Conservation (phyloP, 2,888 invertebrate genomes). For the Phortica okadai region DNA sequence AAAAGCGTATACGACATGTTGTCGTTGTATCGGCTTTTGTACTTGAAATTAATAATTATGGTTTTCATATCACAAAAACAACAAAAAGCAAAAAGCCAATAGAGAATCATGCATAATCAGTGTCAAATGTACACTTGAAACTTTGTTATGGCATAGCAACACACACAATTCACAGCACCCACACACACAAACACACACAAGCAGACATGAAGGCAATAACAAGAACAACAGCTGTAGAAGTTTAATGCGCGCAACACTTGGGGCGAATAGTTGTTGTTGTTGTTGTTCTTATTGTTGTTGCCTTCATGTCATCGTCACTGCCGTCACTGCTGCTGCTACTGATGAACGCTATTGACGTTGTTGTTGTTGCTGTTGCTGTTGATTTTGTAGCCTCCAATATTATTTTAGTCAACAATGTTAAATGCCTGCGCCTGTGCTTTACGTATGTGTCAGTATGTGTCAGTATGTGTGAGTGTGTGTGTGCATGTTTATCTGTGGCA, state of each 20-base stretch:
- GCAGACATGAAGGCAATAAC: neutral
- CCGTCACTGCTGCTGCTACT: too few relatives aligned
- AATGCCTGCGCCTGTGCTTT: conserved; percentile 23
- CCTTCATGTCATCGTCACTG: conserved; percentile 23
- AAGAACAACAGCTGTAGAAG: conserved; percentile 30
- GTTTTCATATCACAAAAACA: neutral
- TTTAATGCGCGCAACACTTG: too few relatives aligned
- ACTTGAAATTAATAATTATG: conserved; percentile 24
- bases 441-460: conserved; percentile 25
- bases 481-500: conserved; percentile 61
- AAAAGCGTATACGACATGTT: neutral
- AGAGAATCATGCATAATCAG: conserved; percentile 19
- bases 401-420: conserved; percentile 68
- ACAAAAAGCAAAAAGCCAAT: neutral
- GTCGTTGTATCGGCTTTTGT: neutral
- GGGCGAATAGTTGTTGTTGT: too few relatives aligned
- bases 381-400: conserved; percentile 65
- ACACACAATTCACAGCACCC: neutral
- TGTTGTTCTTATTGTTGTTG: conserved; percentile 1
- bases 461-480: conserved; percentile 38
- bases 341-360: conserved; percentile 3
- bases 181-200: neutral
- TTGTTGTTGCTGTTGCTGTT: conserved; percentile 45
- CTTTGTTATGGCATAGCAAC: neutral
- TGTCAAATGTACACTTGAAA: conserved; percentile 31